Percentiles rank a stretch among this genome's conserved stretches.
Conservation (phyloP, 2,797 vertebrate species). For the Discoglossus pictus region DNA sequence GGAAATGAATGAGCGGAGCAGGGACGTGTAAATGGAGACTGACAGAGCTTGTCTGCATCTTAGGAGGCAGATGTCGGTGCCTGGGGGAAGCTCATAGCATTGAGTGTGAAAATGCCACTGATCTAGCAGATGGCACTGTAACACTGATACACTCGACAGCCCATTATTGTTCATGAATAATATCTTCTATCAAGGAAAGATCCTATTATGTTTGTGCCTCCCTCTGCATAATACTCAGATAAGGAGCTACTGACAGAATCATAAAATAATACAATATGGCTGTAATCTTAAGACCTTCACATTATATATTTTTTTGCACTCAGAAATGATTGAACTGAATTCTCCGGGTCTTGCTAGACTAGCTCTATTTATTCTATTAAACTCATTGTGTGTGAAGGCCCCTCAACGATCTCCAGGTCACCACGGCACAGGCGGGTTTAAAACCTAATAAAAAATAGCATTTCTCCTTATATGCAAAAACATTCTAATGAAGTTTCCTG, state of each 20-base stretch:
- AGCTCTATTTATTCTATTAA: constrained; percentile 1
- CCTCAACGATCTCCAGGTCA: not conserved
- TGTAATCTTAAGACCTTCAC: too few relatives aligned
- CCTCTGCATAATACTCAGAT: too few relatives aligned
- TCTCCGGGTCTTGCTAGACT: too few relatives aligned
- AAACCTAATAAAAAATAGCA: constrained; percentile 3
- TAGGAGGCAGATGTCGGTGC: not conserved
- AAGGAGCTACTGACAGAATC: not conserved
- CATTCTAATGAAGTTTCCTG: not conserved
- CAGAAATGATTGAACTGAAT: too few relatives aligned
- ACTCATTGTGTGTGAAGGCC: not conserved
- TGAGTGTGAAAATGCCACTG: not conserved
- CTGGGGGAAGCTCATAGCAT: not conserved
- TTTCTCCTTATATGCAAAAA: not conserved
- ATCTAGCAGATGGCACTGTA: constrained; percentile 7
- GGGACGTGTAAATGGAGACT: not conserved
- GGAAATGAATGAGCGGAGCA: not conserved
- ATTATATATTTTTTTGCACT: too few relatives aligned
- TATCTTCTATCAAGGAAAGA: not conserved
- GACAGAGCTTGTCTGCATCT: not conserved
- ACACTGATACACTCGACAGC: not conserved
- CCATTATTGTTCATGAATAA: not conserved
- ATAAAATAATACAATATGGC: not conserved
- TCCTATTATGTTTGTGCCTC: too few relatives aligned
- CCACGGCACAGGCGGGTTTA: not conserved